phyloP scores from a whole-genome alignment of 2,797 vertebrate genomes.

The Vespertilio murinus region DNA sequence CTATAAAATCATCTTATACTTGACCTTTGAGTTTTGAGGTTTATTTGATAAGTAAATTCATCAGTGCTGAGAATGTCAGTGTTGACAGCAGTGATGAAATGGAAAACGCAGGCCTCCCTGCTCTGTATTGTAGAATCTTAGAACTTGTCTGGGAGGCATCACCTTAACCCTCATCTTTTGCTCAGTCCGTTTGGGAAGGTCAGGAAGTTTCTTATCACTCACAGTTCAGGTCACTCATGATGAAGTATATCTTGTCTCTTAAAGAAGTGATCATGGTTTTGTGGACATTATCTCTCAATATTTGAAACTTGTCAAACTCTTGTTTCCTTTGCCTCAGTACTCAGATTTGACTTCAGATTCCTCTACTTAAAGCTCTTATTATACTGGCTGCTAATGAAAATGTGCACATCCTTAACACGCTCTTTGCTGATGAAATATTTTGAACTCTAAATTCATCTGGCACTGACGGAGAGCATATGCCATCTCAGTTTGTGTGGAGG shows the following conservation, averaged over 20 bases:
- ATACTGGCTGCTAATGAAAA: slow-evolving; percentile 74
- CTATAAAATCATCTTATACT: background rate
- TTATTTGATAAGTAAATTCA: background rate
- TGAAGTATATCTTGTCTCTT: background rate
- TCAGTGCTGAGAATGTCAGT: background rate
- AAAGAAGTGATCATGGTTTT: background rate
- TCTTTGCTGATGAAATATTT: slow-evolving; percentile 82
- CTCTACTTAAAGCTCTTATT: slow-evolving; percentile 61
- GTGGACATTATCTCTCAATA: background rate
- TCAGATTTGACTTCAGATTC: slow-evolving; percentile 54
- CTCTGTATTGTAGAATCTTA: background rate
- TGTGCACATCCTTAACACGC: slow-evolving; percentile 76
- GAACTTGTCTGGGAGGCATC: background rate
- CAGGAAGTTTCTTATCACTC: background rate
- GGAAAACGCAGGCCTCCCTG: background rate
- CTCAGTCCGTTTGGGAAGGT: background rate
- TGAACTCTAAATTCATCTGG: slow-evolving; percentile 81
- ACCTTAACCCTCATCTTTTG: background rate
- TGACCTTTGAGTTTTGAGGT: background rate
- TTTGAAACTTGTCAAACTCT: slow-evolving; percentile 39
- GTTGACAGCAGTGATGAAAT: background rate
- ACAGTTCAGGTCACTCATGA: background rate
- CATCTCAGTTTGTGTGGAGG: slow-evolving; percentile 79
- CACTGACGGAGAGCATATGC: slow-evolving; percentile 80
- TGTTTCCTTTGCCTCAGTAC: background rate